Percentiles rank a stretch among this genome's conserved stretches.
phyloP scores from a whole-genome alignment of 2,113 vertebrate species.

The Cricetomys ansorgei region DNA sequence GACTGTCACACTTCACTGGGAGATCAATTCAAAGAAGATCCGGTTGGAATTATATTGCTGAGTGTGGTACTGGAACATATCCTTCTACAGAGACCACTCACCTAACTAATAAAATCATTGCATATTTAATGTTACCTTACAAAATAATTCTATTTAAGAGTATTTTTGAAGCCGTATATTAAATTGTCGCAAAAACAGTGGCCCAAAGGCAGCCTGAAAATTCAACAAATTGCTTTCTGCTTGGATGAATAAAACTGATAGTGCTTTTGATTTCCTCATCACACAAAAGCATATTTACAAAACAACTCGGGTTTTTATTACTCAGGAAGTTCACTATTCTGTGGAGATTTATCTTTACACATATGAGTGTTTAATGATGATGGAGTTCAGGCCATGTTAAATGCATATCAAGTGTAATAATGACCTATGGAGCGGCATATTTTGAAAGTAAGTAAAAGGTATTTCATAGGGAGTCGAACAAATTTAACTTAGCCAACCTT shows the following conservation, averaged over 20 bases:
- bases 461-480: not conserved
- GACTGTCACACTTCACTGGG: not conserved
- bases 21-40: not conserved
- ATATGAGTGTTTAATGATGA: not conserved
- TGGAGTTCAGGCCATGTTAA: not conserved
- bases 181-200: not conserved
- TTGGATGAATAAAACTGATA: not conserved
- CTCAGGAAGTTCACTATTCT: not conserved
- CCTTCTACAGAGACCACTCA: not conserved
- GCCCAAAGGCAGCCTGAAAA: not conserved
- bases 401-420: not conserved
- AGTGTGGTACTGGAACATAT: no score
- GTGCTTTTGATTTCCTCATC: not conserved
- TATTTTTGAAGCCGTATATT: not conserved
- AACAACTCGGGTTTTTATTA: not conserved
- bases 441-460: conserved; percentile 13
- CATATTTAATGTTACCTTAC: not conserved
- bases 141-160: not conserved
- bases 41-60: no score
- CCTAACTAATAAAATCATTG: not conserved
- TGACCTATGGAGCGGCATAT: not conserved
- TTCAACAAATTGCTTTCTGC: not conserved
- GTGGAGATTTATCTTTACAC: conserved; percentile 10
- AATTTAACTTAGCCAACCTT: not conserved
- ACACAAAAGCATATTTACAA: not conserved